Evolutionary conservation across 1,140 invertebrate genomes (phyloP), one percentile per base, ranked within the genome.

Genomic region (Frieseomelitta varia): DNA sequence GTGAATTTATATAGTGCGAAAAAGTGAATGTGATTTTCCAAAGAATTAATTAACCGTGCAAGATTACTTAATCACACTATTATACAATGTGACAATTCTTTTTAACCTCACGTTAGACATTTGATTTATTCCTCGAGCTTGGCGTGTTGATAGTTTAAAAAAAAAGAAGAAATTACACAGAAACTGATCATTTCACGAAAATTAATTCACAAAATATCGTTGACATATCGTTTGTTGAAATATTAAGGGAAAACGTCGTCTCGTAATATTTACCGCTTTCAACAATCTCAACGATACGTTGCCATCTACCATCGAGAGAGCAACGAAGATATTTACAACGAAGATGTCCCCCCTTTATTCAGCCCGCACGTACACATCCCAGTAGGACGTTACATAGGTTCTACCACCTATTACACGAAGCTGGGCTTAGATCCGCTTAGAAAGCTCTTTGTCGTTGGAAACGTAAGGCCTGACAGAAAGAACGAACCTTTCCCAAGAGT

Each of bases 371-470:
- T 27, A 21, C 11, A 58, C 53, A 79, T 0, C 2, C 8, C 6
- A 4, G 4, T 27, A 47, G 24, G 21, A 4, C 27, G 15, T 47
- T 47, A 51, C 61, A 65, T 30, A 73, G 58, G 30, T 73, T 79
- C 24, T 39, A 27, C 56, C 27, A 34, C 47, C 30, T 73, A 74
- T 80, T 39, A 72, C 69, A 19, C 27, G 56, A 30, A 6, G n/a
- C 68, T 47, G 30, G 58, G 30, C 56, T 65, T 55, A 80, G 77
- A 84, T 81, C 83, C 83, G 83, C 83, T 84, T 80, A 80, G 78
- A 73, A 65, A 51, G n/a, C 27, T 80, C 78, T 77, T 68, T 68
- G 74, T 77, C 73, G 34, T 72, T 24, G 34, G 79, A 17, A 80
- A 80, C 68, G 79, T 47, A 58, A 72, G 79, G 68, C n/a, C 34